phyloP scores from a whole-genome alignment of 2,888 invertebrate genomes.

The Harmothoe impar region DNA sequence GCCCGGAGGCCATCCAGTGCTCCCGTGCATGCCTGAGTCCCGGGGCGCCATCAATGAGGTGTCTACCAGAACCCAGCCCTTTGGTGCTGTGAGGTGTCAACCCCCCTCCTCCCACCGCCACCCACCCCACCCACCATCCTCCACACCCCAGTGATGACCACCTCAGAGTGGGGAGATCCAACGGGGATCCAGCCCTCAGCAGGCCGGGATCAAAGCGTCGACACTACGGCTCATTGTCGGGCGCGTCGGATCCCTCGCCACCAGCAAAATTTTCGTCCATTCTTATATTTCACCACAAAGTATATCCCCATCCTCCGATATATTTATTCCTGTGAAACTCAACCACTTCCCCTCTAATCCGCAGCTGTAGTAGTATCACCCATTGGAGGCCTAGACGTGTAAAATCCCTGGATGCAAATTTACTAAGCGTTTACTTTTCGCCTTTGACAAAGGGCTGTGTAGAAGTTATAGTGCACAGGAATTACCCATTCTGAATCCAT shows the following conservation, averaged over 20 bases:
- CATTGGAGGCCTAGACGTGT: no score
- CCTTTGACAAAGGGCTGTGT: no score
- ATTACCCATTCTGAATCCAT: constrained; percentile 1
- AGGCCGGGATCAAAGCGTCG: constrained; percentile 21
- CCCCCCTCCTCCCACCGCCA: no score
- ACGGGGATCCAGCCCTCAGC: background rate
- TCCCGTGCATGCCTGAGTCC: background rate
- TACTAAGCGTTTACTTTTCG: no score
- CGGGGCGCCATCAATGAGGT: background rate
- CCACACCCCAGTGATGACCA: background rate
- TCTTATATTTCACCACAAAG: background rate
- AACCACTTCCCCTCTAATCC: background rate
- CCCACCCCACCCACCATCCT: no score
- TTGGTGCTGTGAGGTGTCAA: background rate
- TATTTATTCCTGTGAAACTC: background rate
- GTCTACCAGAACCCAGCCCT: background rate
- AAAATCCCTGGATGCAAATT: no score
- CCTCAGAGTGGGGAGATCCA: background rate
- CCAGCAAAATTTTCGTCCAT: background rate
- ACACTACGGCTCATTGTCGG: background rate
- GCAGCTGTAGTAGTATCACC: background rate
- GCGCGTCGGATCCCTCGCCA: background rate
- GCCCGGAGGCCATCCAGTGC: background rate
- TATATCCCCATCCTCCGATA: background rate
- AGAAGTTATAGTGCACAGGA: no score